Evolutionary conservation across 35 echinoderm and acorn worm genomes (phyloP), one percentile per base, ranked within the genome.

Genomic region (Eucidaris tribuloides): DNA sequence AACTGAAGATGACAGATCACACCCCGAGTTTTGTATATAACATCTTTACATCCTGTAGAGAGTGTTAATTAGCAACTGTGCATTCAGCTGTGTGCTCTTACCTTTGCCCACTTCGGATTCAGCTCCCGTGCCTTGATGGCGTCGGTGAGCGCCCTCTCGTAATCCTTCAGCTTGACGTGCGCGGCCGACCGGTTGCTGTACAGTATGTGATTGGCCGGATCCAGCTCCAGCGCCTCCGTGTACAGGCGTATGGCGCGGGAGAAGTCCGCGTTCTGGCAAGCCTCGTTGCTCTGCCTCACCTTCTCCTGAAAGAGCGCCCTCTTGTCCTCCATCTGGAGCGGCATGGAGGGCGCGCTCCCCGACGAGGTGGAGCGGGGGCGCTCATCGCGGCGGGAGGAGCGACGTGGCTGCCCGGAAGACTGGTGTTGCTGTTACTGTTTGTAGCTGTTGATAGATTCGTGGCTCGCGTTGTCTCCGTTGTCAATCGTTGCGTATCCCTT

Each of bases 101-200:
- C 96, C 90, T 99, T 99, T 35, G 91, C 58, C 96, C 96, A 99
- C 72, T 99, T 99, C 34, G 90, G 90, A 74, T 99, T 99, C 25
- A 99, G 83, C 32, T 99, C 96, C 72, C 89, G 86, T 18, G 96
- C 96, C 45, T 88, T 89, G 24, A 82, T 83, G 14, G 96, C 96
- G 82, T 99, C 96, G 57, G 93, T 91, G 25, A 99, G 84, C 7
- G 96, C 96, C 79, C 79, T 89, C 79, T 99, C 96, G 55, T 87
- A 99, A 7, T 99, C 85, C 79, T 90, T 84, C 46, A 99, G 65
- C 79, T 99, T 99, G 32, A 99, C 87, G 46, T 93, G 87, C 7
- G 96, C 96, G 0, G 96, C 96, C 0, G 96, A 99, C 0, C 96
- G 86, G 78, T 99, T 99, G 52, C 96, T 99, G 86, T 87, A 99